These are phyloP conservation scores for Scaeva pyrastri DNA, from an alignment of 2,888 invertebrate genomes.

Conservation along the genomic window DNA sequence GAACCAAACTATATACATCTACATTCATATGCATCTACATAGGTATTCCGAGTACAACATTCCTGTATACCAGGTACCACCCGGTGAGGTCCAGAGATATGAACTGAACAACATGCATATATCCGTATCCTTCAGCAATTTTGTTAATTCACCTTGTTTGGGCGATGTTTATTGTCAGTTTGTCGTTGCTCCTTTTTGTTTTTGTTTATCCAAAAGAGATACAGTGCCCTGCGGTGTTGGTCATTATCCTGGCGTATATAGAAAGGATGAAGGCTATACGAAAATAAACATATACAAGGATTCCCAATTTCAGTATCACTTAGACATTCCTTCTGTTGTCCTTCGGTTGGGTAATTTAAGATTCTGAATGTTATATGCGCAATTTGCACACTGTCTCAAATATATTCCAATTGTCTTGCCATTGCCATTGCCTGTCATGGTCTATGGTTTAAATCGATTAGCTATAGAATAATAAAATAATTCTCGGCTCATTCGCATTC, in stretches of 20 bases:
- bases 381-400: conserved; percentile 16
- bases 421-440: conserved; percentile 51
- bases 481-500: background rate
- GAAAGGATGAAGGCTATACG: conserved; percentile 48
- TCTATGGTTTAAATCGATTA: conserved; percentile 70
- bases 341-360: conserved; percentile 67
- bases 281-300: conserved; percentile 2
- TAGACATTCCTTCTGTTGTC: conserved; percentile 64
- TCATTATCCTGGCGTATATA: conserved; percentile 60
- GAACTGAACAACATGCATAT: conserved; percentile 2
- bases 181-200: conserved; percentile 1
- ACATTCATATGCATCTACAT: no score
- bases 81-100: conserved; percentile 31
- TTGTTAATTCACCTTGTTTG: conserved; percentile 62
- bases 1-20: no score
- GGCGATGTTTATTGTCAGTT: conserved; percentile 55
- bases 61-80: conserved; percentile 46
- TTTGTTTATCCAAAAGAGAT: background rate
- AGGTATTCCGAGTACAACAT: conserved; percentile 14
- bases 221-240: conserved; percentile 55
- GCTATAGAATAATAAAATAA: background rate
- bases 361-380: conserved; percentile 30
- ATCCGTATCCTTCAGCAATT: conserved; percentile 52
- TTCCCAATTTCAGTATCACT: conserved; percentile 11
- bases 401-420: conserved; percentile 45